Base-by-base conservation (phyloP, 2,797 vertebrate species). In the Gallinago stenura region DNA sequence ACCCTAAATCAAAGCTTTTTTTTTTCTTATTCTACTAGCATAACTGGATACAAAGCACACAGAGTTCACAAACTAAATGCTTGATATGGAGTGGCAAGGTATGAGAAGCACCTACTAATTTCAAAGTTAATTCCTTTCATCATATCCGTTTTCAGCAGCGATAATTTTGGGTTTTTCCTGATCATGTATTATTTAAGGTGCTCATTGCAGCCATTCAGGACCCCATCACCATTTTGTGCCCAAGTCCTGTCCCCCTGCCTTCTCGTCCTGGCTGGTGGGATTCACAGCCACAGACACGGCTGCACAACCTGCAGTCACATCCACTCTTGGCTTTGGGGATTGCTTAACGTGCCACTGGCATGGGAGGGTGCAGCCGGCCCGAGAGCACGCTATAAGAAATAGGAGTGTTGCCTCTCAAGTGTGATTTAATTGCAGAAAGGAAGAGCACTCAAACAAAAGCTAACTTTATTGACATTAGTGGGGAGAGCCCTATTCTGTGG, bases 381-480 rank as follows among this genome's bases (percentile, higher is more conserved):
- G 48, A 54, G 21, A 78, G n/a, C 15, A 5, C 6, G 16, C 43
- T 62, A 17, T 28, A 39, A 81, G 61, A 81, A 70, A 18, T 1
- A 41, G 31, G 39, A 91, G 9, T 28, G 13, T 15, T 93, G 80
- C 37, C 17, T 86, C 77, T 94, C 33, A 71, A 87, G 60, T 26
- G 50, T 87, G 81, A 70, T 50, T 91, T 69, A 78, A 41, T 45
- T 33, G 46, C 56, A 70, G 61, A 41, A 37, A 62, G 45, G 73
- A 93, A 70, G 56, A 87, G 12, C 26, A 25, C 46, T 91, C 2
- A 0, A 93, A 94, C 83, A 95, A 97, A 92, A 95, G 75, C 72
- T 71, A 77, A 92, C 31, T 95, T 88, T 83, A 80, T 68, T 92
- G 81, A 60, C 77, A 35, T 28, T 83, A 77, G 6, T 85, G 12